phyloP scores from a whole-genome alignment of 2,888 invertebrate species.

The Hecatera dysodea region DNA sequence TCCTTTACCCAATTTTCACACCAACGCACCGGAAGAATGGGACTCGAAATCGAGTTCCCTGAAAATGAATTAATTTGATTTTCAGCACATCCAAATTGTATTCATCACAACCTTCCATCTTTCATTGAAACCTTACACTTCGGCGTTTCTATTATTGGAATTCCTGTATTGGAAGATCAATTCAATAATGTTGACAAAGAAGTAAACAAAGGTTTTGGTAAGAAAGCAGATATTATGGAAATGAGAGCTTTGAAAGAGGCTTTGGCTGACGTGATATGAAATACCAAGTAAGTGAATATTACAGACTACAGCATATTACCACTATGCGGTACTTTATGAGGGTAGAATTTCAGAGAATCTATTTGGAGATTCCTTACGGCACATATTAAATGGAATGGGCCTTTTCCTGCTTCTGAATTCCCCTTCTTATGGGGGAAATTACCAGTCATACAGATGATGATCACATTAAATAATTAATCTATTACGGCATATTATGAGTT shows the following conservation, averaged over 20 bases:
- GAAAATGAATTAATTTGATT: conserved; percentile 16
- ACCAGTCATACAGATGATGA: background rate
- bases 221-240: conserved; percentile 59
- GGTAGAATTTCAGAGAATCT: conserved; percentile 21
- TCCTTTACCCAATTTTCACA: background rate
- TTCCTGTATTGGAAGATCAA: conserved; percentile 72
- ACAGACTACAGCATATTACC: too few species aligned
- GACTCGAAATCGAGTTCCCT: conserved; percentile 8
- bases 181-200: conserved; percentile 67
- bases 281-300: conserved; percentile 49
- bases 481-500: background rate
- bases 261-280: conserved; percentile 30
- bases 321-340: conserved; percentile 25
- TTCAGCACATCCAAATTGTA: conserved; percentile 71
- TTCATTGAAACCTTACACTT: conserved; percentile 71
- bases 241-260: conserved; percentile 21
- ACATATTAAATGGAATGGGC: conserved; percentile 28
- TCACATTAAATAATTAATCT: conserved; percentile 12
- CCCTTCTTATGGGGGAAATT: conserved; percentile 8
- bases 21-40: background rate
- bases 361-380: conserved; percentile 25
- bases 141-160: conserved; percentile 70
- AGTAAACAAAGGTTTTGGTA: conserved; percentile 68
- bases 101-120: conserved; percentile 71
- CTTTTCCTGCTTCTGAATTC: conserved; percentile 21